phyloP scores from a whole-genome alignment of 2,888 invertebrate species.

The Aphidius colemani region DNA sequence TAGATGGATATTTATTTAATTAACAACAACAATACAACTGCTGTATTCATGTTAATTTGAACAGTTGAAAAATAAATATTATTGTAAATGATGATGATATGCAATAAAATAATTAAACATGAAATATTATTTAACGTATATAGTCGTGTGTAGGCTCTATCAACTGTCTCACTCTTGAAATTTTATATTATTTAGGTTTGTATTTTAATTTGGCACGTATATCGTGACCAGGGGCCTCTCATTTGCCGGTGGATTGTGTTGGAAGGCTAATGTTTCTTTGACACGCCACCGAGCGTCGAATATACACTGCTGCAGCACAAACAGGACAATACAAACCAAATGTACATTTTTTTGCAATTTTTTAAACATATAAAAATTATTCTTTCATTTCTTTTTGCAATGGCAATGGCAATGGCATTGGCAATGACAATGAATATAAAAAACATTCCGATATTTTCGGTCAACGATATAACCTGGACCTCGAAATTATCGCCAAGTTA shows the following conservation, averaged over 20 bases:
- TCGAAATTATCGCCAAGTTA: slow-evolving; percentile 23
- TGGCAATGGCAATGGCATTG: background rate
- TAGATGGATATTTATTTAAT: no score
- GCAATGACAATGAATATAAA: background rate
- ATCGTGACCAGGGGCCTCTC: slow-evolving; percentile 44
- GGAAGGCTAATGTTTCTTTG: slow-evolving; percentile 50
- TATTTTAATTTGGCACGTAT: slow-evolving; percentile 47
- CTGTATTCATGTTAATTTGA: no score
- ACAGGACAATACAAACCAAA: slow-evolving; percentile 50
- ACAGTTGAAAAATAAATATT: no score
- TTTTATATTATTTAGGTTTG: slow-evolving; percentile 20
- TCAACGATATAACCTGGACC: slow-evolving; percentile 14
- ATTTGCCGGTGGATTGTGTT: slow-evolving; percentile 56
- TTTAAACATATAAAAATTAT: background rate
- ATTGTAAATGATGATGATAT: no score
- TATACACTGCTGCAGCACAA: no score
- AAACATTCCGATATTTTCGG: slow-evolving; percentile 23
- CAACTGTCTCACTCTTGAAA: slow-evolving; percentile 28
- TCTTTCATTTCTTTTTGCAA: background rate
- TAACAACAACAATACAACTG: no score
- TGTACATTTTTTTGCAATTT: slow-evolving; percentile 14
- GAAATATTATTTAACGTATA: slow-evolving; percentile 4
- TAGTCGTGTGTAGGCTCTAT: slow-evolving; percentile 55
- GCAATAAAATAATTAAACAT: no score
- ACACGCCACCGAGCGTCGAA: slow-evolving; percentile 52